These are phyloP conservation scores for Zaprionus ornatus DNA, from an alignment of 1,140 invertebrate species.

Conservation along the genomic window DNA sequence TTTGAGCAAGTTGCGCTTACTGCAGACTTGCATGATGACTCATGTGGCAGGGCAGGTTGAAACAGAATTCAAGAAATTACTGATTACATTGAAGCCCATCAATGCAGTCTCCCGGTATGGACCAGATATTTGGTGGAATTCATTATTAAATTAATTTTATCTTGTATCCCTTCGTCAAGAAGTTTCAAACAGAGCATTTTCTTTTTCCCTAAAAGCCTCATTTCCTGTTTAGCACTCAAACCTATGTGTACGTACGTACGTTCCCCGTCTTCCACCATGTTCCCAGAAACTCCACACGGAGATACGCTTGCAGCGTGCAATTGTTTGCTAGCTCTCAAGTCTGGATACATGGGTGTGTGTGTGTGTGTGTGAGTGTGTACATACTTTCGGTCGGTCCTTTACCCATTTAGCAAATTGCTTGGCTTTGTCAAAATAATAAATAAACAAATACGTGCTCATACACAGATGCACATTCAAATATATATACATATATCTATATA, in stretches of 20 bases:
- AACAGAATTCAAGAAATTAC: background rate
- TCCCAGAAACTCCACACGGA: background rate
- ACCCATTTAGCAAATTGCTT: conserved; percentile 78
- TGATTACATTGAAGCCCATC: background rate
- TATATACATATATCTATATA: background rate
- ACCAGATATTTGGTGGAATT: background rate
- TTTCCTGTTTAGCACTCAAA: conserved; percentile 13
- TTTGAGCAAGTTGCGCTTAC: background rate
- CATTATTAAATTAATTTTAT: background rate
- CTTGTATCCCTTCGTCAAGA: conserved; percentile 14
- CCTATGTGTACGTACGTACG: background rate
- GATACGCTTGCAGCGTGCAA: conserved; percentile 29
- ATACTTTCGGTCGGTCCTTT: conserved; percentile 36
- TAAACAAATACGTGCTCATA: conserved; percentile 63
- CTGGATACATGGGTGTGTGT: background rate
- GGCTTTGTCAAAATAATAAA: conserved; percentile 81
- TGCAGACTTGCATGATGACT: background rate
- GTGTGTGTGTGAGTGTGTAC: conserved; percentile 14
- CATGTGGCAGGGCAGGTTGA: background rate
- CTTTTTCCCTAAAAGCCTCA: conserved; percentile 9
- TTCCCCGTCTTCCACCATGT: background rate
- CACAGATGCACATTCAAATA: background rate
- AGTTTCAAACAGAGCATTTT: conserved; percentile 28
- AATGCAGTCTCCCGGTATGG: background rate
- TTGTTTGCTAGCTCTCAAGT: conserved; percentile 70